Conservation (phyloP, 2,113 vertebrate genomes). For the Mesitornis unicolor region DNA sequence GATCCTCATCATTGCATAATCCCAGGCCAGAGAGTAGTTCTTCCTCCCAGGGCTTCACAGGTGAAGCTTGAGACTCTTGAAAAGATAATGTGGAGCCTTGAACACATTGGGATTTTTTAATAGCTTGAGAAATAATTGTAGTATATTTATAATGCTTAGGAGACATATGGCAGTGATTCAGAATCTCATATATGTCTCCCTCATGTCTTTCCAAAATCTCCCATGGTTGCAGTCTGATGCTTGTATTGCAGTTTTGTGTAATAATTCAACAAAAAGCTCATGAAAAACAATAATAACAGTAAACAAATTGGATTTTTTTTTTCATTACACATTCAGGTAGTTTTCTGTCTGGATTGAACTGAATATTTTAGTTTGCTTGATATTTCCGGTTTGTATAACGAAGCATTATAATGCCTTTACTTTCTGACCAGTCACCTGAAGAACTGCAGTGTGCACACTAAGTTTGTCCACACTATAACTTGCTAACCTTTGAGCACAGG, state of each 20-base stretch:
- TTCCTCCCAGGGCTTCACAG: neutral
- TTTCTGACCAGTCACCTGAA: neutral
- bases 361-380: neutral
- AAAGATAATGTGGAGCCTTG: neutral
- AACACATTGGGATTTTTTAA: neutral
- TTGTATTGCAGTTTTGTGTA: neutral
- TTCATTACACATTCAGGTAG: neutral
- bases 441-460: neutral
- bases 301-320: neutral
- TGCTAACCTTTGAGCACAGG: neutral
- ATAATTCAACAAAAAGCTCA: neutral
- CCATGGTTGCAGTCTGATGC: neutral
- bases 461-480: neutral
- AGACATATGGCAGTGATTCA: neutral
- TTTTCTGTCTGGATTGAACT: neutral
- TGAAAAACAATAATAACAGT: neutral
- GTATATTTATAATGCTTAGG: neutral
- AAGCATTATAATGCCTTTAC: neutral
- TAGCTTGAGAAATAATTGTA: neutral
- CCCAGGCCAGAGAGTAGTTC: neutral
- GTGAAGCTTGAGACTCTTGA: neutral
- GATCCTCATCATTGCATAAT: slow-evolving; percentile 30
- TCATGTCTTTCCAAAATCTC: neutral
- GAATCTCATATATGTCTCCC: neutral
- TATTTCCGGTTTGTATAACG: neutral